A percentile compares a stretch with the other conserved stretches of the same genome.
Evolutionary conservation across 2,888 invertebrate genomes (phyloP).

Genomic region (Cecidostiba fungosa): DNA sequence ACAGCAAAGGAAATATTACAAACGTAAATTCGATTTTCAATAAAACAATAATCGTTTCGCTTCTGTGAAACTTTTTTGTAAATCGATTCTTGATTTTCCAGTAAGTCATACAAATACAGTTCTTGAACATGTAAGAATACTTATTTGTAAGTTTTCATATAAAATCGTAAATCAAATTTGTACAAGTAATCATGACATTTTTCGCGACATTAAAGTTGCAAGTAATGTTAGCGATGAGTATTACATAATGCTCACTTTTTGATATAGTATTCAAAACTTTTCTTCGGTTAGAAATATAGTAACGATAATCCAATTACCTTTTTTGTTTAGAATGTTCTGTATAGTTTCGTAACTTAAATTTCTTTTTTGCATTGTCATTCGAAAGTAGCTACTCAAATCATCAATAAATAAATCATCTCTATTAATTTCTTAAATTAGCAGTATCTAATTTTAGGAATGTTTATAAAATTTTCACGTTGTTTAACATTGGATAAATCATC

Average conservation of each 20-base stretch:
- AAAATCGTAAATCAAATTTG: conserved; percentile 45
- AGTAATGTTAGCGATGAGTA: not conserved
- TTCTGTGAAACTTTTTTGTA: not conserved
- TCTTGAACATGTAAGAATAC: conserved; percentile 14
- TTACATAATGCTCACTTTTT: conserved; percentile 11
- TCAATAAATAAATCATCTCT: not conserved
- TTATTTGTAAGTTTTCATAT: conserved; percentile 42
- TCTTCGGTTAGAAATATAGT: conserved; percentile 16
- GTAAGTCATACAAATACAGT: conserved; percentile 4
- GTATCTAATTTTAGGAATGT: conserved; percentile 36
- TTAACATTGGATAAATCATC: conserved; percentile 59
- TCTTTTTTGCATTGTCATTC: not conserved
- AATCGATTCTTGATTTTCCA: conserved; percentile 21
- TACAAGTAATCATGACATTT: conserved; percentile 42
- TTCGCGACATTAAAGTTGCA: conserved; percentile 3
- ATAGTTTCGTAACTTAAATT: not conserved
- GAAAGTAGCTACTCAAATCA: not conserved
- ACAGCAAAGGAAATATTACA: conserved; percentile 54
- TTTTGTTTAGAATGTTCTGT: not conserved
- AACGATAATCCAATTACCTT: not conserved
- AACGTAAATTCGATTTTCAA: conserved; percentile 37
- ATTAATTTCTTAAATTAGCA: conserved; percentile 33
- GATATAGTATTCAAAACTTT: not conserved
- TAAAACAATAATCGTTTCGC: conserved; percentile 1
- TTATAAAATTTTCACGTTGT: conserved; percentile 53